Evolutionary conservation across 2,797 vertebrate genomes (phyloP).

Genomic region (Alfaro cultratus): DNA sequence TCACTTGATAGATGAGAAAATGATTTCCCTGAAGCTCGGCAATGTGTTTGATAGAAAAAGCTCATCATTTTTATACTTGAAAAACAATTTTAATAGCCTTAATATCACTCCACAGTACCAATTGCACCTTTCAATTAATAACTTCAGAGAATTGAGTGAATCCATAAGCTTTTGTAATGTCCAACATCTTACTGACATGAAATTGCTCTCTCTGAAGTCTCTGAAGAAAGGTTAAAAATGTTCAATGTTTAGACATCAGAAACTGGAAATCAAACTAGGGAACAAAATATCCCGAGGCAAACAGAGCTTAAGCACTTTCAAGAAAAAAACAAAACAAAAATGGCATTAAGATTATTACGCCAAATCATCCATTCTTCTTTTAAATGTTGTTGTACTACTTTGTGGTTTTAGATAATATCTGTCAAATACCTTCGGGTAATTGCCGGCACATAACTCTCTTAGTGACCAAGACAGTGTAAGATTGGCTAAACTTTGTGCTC

Average conservation of each 20-base stretch:
- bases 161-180: neutral
- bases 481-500: conserved; percentile 63
- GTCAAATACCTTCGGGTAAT: conserved; percentile 38
- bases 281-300: neutral
- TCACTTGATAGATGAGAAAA: no score
- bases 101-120: neutral
- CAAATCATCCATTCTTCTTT: neutral
- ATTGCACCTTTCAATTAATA: neutral
- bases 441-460: conserved; percentile 43
- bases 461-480: conserved; percentile 49
- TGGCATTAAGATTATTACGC: neutral
- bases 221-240: neutral
- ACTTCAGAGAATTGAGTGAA: neutral
- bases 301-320: neutral
- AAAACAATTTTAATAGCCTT: neutral
- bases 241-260: neutral
- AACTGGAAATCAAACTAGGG: neutral
- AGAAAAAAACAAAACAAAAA: neutral
- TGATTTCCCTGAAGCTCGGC: no score
- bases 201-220: neutral
- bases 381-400: conserved; percentile 3
- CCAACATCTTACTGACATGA: neutral
- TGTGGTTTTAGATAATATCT: conserved; percentile 20
- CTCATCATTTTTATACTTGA: no score
- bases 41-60: no score